A percentile compares a stretch with the other conserved stretches of the same genome.
Conservation (phyloP, 35 echinoderm and acorn worm genomes). For the Apostichopus japonicus region DNA sequence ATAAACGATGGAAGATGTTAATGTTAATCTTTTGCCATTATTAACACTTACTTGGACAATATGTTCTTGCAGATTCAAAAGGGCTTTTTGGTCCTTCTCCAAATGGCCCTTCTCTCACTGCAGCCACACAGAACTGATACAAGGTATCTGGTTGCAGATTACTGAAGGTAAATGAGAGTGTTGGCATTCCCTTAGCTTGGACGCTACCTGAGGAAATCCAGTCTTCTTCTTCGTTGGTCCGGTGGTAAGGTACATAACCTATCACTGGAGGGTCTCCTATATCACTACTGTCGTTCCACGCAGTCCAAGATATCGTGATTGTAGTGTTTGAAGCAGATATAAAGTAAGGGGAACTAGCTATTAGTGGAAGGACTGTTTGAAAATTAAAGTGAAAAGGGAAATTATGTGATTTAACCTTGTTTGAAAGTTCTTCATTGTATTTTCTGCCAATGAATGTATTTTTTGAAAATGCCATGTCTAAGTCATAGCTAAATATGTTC, state of each 20-base stretch:
- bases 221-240: too few relatives aligned
- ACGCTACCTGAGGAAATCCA: neutral
- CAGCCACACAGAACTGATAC: slow-evolving; percentile 13
- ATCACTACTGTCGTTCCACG: neutral
- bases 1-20: too few relatives aligned
- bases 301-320: neutral
- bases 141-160: neutral
- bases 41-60: neutral
- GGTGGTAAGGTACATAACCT: slow-evolving; percentile 34
- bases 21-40: too few relatives aligned
- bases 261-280: slow-evolving; percentile 23
- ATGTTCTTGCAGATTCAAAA: neutral
- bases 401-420: too few relatives aligned
- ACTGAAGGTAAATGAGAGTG: neutral
- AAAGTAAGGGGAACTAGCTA: neutral
- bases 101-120: neutral
- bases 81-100: neutral
- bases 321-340: neutral
- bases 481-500: too few relatives aligned
- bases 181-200: neutral
- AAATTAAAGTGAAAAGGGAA: neutral
- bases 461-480: too few relatives aligned
- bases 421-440: too few relatives aligned
- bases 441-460: too few relatives aligned
- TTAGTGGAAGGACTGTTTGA: neutral